Evolutionary conservation across 2,113 vertebrate species (phyloP).

Genomic region (Sphaerodactylus townsendi): DNA sequence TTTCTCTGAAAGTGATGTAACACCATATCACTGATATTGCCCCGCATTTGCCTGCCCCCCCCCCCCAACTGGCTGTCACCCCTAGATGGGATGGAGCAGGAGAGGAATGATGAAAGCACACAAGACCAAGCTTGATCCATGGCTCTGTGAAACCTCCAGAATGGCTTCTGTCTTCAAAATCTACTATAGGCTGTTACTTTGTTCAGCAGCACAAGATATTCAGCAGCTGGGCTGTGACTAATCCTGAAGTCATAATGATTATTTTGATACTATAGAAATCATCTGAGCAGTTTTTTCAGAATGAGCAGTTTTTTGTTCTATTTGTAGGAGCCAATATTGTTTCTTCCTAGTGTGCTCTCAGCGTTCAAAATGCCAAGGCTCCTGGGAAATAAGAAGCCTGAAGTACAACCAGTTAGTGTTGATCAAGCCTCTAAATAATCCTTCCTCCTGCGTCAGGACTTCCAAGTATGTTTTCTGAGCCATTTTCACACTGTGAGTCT

Average conservation of each 20-base stretch:
- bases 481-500: not conserved
- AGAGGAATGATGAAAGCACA: no score
- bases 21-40: no score
- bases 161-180: not conserved
- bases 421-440: slow-evolving; percentile 60
- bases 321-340: slow-evolving; percentile 33
- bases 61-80: no score
- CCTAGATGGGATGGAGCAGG: no score
- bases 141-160: no score
- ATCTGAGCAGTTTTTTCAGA: slow-evolving; percentile 26
- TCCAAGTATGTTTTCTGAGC: not conserved
- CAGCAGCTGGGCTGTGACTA: not conserved
- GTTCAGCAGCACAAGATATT: not conserved
- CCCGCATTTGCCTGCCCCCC: no score
- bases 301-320: slow-evolving; percentile 1
- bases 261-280: slow-evolving; percentile 43
- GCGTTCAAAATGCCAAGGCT: slow-evolving; percentile 43
- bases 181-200: not conserved
- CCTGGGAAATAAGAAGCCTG: slow-evolving; percentile 51
- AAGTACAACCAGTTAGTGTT: slow-evolving; percentile 41
- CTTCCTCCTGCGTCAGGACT: slow-evolving; percentile 24
- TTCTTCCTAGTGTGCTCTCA: not conserved
- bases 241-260: slow-evolving; percentile 18
- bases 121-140: no score
- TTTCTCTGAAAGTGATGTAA: no score